These are phyloP conservation scores for Oryzias dopingdopingensis DNA, from an alignment of 2,797 vertebrate genomes.

Conservation along the genomic window DNA sequence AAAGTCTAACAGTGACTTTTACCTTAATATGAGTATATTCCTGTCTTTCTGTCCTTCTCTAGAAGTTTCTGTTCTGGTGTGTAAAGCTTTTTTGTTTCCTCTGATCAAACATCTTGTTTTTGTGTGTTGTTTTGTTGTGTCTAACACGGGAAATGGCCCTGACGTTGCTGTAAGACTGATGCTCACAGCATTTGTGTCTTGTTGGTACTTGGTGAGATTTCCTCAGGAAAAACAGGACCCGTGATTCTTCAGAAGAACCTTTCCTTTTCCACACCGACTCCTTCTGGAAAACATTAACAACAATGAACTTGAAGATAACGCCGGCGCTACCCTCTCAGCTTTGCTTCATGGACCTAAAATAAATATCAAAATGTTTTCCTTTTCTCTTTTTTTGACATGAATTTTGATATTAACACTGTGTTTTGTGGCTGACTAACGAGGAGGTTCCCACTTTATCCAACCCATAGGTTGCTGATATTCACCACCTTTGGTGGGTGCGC, in stretches of 20 bases:
- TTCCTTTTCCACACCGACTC: conserved; percentile 29
- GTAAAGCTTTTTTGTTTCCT: conserved; percentile 10
- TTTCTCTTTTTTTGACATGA: conserved; percentile 4
- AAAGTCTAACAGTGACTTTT: conserved; percentile 35
- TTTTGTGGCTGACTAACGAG: conserved; percentile 13
- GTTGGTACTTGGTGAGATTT: conserved; percentile 36
- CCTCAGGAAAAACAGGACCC: conserved; percentile 56
- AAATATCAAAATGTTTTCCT: conserved; percentile 3
- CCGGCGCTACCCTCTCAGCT: conserved; percentile 19
- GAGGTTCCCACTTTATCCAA: conserved; percentile 19
- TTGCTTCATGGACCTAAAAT: conserved; percentile 33
- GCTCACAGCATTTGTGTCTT: conserved; percentile 11
- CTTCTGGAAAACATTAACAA: conserved; percentile 17
- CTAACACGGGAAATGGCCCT: conserved; percentile 34
- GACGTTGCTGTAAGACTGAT: conserved; percentile 5
- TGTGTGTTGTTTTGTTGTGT: conserved; percentile 7
- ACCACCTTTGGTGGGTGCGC: conserved; percentile 3
- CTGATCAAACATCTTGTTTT: conserved; percentile 3
- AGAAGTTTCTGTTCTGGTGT: conserved; percentile 25
- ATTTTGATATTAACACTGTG: conserved; percentile 3
- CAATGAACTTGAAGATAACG: conserved; percentile 5
- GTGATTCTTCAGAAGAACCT: conserved; percentile 21
- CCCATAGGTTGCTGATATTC: conserved; percentile 13
- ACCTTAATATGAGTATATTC: conserved; percentile 14
- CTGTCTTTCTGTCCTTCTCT: conserved; percentile 21